Evolutionary conservation across 2,888 invertebrate genomes (phyloP), one percentile per base, ranked within the genome.

Genomic region (Rotaria socialis): DNA sequence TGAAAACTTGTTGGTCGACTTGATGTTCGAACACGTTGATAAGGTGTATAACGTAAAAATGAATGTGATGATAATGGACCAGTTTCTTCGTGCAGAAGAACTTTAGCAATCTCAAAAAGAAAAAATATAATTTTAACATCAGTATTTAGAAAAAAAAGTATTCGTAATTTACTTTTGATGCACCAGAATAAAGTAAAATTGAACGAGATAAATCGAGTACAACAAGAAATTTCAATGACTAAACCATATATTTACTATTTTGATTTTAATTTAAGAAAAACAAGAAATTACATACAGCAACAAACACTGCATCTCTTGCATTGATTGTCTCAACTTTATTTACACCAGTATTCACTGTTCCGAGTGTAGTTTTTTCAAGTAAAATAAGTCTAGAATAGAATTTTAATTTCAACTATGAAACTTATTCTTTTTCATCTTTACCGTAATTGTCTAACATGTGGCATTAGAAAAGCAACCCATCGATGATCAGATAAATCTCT

Each of bases 11-110:
- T 80, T 80, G 80, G 80, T 11, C 80, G 43, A 47, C 80, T 80
- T 24, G 80, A 80, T 80, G 80, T 80, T 47, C 80, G 80, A 80
- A 80, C 80, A 80, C 47, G 80, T 80, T 80, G 80, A 47, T 47
- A 80, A 47, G 80, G 80, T n/a, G 80, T 80, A 80, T 80, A 80
- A 80, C 47, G 80, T 10, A 67, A 35, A 27, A 67, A 67, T 35
- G 19, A 35, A 67, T 67, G 35, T 6, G 67, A 67, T n/a, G 43
- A 47, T 47, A 47, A n/a, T 47, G 47, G 43, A 47, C 43, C 47
- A 5, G 80, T 80, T 47, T 80, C 80, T 80, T 80, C 80, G n/a
- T 80, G 80, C 47, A 80, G 24, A 80, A 80, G 80, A 24, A 80
- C 80, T 80, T 80, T 80, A n/a, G 80, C 80, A 47, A 80, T 80